A percentile compares a stretch with the other conserved stretches of the same genome.
Evolutionary conservation across 2,797 vertebrate species (phyloP).

Genomic region (Aeoliscus strigatus): DNA sequence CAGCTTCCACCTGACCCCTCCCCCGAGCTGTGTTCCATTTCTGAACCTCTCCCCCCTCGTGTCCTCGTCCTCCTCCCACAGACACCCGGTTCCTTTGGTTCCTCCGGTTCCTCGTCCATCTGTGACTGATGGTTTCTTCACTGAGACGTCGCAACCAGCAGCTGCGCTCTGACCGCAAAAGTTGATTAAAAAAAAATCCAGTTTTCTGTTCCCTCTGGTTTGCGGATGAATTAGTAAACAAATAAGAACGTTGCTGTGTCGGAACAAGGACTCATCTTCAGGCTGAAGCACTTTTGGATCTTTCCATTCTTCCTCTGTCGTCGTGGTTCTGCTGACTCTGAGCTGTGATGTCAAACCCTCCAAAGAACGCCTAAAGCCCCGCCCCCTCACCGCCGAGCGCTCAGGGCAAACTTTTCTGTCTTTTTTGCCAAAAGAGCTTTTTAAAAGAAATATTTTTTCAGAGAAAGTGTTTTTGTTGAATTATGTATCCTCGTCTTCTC

Average conservation of each 20-base stretch:
- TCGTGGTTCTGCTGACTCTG: slow-evolving; percentile 7
- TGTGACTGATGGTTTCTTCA: too few species aligned
- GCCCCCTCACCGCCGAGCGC: slow-evolving; percentile 28
- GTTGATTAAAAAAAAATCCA: too few species aligned
- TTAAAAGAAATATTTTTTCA: slow-evolving; percentile 79
- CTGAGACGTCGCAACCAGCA: too few species aligned
- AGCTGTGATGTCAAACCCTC: slow-evolving; percentile 47
- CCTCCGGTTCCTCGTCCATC: too few species aligned
- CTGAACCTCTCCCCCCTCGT: slow-evolving; percentile 5
- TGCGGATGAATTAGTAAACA: too few species aligned
- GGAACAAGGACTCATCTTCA: slow-evolving; percentile 3
- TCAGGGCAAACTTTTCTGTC: slow-evolving; percentile 64
- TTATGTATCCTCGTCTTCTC: slow-evolving; percentile 45
- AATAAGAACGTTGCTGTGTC: too few species aligned
- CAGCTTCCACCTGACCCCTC: not conserved
- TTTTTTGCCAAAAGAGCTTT: slow-evolving; percentile 79
- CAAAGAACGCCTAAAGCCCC: not conserved
- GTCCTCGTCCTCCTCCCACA: not conserved
- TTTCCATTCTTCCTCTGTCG: slow-evolving; percentile 2
- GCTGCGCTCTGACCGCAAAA: too few species aligned
- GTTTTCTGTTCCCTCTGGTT: too few species aligned
- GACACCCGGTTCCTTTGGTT: not conserved
- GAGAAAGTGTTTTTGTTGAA: slow-evolving; percentile 61
- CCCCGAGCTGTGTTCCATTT: slow-evolving; percentile 21
- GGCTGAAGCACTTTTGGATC: not conserved